Conservation (phyloP, 2,888 invertebrate genomes). For the Rugalucina vietnamica region DNA sequence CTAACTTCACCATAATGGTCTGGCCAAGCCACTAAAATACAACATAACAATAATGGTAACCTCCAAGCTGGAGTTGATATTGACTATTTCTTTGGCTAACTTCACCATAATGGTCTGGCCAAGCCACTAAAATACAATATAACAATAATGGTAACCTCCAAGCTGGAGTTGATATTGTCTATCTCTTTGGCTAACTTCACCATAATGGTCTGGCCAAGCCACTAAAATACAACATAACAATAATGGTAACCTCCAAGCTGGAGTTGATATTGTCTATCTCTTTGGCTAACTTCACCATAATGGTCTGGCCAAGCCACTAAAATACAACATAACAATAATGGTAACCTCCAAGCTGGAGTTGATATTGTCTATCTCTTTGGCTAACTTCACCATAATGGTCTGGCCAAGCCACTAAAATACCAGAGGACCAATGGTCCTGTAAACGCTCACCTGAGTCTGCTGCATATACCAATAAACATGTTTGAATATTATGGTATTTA, state of each 20-base stretch:
- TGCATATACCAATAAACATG: too few relatives aligned
- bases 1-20: constrained; percentile 91
- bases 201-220: constrained; percentile 94
- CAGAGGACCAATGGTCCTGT: too few relatives aligned
- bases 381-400: constrained; percentile 91
- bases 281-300: constrained; percentile 89
- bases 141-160: too few relatives aligned
- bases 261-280: constrained; percentile 91
- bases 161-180: constrained; percentile 88
- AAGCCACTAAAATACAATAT: constrained; percentile 93
- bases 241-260: too few relatives aligned
- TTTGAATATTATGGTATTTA: too few relatives aligned
- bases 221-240: too few relatives aligned
- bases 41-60: too few relatives aligned
- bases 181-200: constrained; percentile 91
- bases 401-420: constrained; percentile 93
- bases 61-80: constrained; percentile 89
- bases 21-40: constrained; percentile 92
- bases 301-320: constrained; percentile 94
- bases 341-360: constrained; percentile 90
- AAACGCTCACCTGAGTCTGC: too few relatives aligned
- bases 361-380: constrained; percentile 89
- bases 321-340: too few relatives aligned
- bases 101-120: constrained; percentile 92
- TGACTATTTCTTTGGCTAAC: constrained; percentile 90